Percentiles rank a stretch among this genome's conserved stretches.
Conservation (phyloP, 2,888 invertebrate species). For the Trachelus troglodyta region DNA sequence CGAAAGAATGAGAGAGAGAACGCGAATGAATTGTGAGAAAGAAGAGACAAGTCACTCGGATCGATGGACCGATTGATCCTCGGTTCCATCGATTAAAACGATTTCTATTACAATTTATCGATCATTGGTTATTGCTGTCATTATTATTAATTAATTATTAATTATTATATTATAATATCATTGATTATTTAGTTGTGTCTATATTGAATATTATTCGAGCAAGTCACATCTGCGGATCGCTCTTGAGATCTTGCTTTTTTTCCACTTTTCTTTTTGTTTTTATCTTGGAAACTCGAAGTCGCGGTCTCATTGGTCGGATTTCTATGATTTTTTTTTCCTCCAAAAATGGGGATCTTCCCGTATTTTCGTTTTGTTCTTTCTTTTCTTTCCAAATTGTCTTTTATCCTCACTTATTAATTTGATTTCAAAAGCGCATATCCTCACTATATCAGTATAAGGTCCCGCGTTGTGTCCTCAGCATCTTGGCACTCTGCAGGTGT, state of each 20-base stretch:
- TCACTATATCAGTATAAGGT: neutral
- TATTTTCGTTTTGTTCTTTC: neutral
- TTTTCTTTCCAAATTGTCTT: neutral
- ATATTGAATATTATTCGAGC: neutral
- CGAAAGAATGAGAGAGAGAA: neutral
- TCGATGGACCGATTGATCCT: constrained; percentile 34
- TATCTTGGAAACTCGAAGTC: neutral
- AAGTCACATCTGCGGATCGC: neutral
- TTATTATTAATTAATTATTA: constrained; percentile 21
- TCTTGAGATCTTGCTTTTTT: neutral
- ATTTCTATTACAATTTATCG: constrained; percentile 43
- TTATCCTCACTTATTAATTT: neutral
- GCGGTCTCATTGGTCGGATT: neutral
- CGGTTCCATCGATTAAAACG: constrained; percentile 38
- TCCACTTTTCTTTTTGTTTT: neutral
- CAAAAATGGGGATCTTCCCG: neutral
- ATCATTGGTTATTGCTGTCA: constrained; percentile 43
- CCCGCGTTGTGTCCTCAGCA: neutral
- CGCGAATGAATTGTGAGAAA: constrained; percentile 14
- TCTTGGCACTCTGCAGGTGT: neutral
- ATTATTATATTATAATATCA: constrained; percentile 1
- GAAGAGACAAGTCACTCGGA: constrained; percentile 17
- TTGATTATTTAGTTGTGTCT: neutral
- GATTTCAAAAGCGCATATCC: neutral
- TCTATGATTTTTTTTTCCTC: neutral